Evolutionary conservation across 2,797 vertebrate species (phyloP), one percentile per base, ranked within the genome.

Genomic region (Microhierax caerulescens): DNA sequence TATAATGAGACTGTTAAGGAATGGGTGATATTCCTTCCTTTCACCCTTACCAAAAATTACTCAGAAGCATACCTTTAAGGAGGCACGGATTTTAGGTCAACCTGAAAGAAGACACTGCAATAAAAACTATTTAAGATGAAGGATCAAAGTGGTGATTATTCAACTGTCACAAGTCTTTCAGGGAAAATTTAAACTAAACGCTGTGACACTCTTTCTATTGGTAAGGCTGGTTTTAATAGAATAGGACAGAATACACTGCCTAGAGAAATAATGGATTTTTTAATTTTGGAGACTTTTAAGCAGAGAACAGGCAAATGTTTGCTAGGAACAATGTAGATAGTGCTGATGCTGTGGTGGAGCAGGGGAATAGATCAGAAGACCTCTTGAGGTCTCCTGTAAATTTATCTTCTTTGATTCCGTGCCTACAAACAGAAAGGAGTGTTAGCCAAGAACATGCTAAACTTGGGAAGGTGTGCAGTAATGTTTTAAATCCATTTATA

Each of bases 401-500:
- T 90, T 80, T 80, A 85, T 77, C 69, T 74, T 74, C 67, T 77
- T 88, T 75, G 63, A 85, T 88, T 95, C 53, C 54, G 13, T 94
- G 83, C 69, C 61, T 78, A 69, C 85, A 88, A 95, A 84, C 32
- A 86, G 69, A 72, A 76, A 76, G 48, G 41, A 77, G 14, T 15
- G 50, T 53, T 91, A 78, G 90, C 82, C 90, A 94, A 95, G 81
- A 93, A 95, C 75, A 91, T 79, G 81, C 81, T 94, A 93, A 96
- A 90, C 48, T 88, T 84, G 79, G 85, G 53, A 86, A 97, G 85
- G 90, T 89, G 92, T 95, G 59, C 50, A 61, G 83, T 53, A 90
- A 94, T 80, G 68, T 83, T 96, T 95, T 80, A 90, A 95, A 93
- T 67, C 60, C 79, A 83, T 81, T 93, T 93, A 90, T 93, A 95